These are phyloP conservation scores for Tautogolabrus adspersus DNA, from an alignment of 2,113 vertebrate genomes.

Conservation along the genomic window DNA sequence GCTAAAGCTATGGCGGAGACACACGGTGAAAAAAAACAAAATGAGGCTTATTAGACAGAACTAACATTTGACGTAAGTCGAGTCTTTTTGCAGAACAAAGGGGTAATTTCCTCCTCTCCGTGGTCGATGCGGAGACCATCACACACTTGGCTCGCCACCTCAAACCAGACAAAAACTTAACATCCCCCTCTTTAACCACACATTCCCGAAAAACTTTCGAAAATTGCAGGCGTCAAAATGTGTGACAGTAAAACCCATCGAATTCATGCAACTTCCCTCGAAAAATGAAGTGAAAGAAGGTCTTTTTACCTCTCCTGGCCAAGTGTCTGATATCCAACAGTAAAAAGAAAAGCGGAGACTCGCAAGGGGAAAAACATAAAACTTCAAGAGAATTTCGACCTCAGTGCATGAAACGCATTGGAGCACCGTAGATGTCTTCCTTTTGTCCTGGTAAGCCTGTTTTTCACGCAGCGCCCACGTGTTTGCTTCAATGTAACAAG, in stretches of 20 bases:
- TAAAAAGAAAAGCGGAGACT: conserved; percentile 82
- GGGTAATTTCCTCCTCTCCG: conserved; percentile 77
- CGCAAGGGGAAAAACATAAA: conserved; percentile 83
- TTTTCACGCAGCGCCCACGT: conserved; percentile 76
- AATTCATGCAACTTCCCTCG: conserved; percentile 62
- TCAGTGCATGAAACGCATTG: conserved; percentile 84
- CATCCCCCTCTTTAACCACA: conserved; percentile 76
- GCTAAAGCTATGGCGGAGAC: conserved; percentile 28
- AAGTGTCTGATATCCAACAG: conserved; percentile 84
- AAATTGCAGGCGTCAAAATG: conserved; percentile 77
- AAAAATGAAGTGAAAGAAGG: conserved; percentile 57
- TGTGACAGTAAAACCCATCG: conserved; percentile 66
- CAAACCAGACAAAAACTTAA: conserved; percentile 81
- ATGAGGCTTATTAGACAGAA: conserved; percentile 42
- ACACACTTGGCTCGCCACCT: conserved; percentile 78
- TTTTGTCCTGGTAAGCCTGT: conserved; percentile 77
- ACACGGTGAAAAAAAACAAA: conserved; percentile 55
- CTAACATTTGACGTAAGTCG: conserved; percentile 49
- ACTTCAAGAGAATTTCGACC: conserved; percentile 87
- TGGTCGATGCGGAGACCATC: conserved; percentile 78
- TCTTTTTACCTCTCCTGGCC: conserved; percentile 83
- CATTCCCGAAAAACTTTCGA: conserved; percentile 82
- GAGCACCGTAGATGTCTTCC: conserved; percentile 79
- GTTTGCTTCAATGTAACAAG: conserved; percentile 77
- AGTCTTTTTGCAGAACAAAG: conserved; percentile 80